These are phyloP conservation scores for Epinephelus awoara DNA, from an alignment of 2,797 vertebrate species.

Conservation along the genomic window DNA sequence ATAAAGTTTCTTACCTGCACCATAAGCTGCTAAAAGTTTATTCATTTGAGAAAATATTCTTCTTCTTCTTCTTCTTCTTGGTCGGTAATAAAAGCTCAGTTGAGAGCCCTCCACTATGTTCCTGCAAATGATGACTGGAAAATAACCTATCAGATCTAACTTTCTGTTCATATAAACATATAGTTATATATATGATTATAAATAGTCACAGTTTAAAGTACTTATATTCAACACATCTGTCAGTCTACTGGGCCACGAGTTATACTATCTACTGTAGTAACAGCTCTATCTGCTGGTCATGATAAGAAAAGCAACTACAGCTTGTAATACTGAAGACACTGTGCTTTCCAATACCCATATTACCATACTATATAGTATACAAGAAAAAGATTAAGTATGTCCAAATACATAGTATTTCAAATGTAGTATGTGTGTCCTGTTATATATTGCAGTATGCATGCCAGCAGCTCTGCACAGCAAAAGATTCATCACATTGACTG, in stretches of 20 bases:
- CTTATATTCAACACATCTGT: neutral
- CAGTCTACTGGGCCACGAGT: neutral
- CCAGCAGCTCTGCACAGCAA: too few relatives aligned
- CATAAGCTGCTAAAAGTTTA: neutral
- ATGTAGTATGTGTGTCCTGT: too few relatives aligned
- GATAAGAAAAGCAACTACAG: neutral
- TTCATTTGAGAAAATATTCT: too few relatives aligned
- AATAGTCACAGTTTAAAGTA: neutral
- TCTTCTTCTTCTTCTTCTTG: too few relatives aligned
- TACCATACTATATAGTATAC: too few relatives aligned
- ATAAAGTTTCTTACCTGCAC: neutral
- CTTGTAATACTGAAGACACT: neutral
- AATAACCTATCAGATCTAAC: neutral
- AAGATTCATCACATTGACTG: too few relatives aligned
- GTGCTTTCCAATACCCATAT: too few relatives aligned
- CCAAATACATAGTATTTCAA: too few relatives aligned
- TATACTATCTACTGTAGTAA: neutral
- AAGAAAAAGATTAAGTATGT: too few relatives aligned
- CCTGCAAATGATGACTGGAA: neutral
- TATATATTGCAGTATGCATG: too few relatives aligned
- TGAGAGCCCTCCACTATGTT: neutral
- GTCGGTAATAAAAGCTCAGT: too few relatives aligned
- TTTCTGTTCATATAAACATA: neutral
- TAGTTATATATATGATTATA: neutral
- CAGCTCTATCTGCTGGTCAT: conserved; percentile 61